Evolutionary conservation across 2,888 invertebrate genomes (phyloP).

Genomic region (Byasa hedistus): DNA sequence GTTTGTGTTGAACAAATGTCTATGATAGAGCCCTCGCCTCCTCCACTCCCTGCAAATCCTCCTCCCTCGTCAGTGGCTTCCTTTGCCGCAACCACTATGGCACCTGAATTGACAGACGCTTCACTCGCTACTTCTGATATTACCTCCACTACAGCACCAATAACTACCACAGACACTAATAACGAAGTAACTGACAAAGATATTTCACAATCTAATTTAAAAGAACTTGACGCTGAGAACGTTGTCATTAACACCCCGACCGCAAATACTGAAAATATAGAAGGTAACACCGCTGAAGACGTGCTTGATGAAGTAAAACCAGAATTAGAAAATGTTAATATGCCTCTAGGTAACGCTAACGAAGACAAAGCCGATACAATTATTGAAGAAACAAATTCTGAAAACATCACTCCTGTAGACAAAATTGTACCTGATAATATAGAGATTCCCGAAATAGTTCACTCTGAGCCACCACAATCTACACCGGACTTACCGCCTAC

Average conservation of each 20-base stretch:
- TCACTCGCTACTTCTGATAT: constrained; percentile 65
- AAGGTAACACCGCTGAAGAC: constrained; percentile 1
- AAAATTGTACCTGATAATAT: constrained; percentile 19
- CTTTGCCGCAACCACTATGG: constrained; percentile 85
- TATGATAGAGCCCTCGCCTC: constrained; percentile 84
- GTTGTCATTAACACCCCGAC: constrained; percentile 30
- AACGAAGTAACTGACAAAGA: constrained; percentile 37
- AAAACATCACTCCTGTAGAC: background rate
- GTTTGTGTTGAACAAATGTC: constrained; percentile 80
- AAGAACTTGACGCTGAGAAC: constrained; percentile 37
- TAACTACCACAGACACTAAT: constrained; percentile 49
- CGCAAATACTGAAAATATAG: constrained; percentile 5
- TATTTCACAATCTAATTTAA: constrained; percentile 1
- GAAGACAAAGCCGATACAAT: background rate
- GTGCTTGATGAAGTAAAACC: constrained; percentile 3
- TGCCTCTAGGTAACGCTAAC: constrained; percentile 1
- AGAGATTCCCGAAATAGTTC: constrained; percentile 20
- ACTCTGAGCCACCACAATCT: constrained; percentile 19
- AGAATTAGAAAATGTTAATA: constrained; percentile 5
- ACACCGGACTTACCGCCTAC: constrained; percentile 4
- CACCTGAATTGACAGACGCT: constrained; percentile 73
- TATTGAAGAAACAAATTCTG: constrained; percentile 2
- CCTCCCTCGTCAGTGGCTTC: constrained; percentile 88
- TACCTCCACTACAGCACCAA: constrained; percentile 52
- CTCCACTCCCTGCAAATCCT: constrained; percentile 86